phyloP scores from a whole-genome alignment of 1,140 invertebrate genomes.

The Aphelinus certus region DNA sequence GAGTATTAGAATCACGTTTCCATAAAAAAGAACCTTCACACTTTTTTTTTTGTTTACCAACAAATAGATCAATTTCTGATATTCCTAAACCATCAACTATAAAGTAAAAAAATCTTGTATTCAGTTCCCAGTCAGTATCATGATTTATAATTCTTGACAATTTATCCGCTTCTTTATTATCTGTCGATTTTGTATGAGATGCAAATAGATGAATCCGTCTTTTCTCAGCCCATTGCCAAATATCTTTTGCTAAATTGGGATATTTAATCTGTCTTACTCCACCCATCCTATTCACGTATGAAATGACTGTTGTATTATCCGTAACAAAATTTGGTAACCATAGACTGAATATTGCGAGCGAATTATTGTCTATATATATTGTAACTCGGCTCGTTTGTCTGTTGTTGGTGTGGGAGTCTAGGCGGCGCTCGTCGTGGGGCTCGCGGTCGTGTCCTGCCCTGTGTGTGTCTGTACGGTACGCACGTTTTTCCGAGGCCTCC shows the following conservation, averaged over 20 bases:
- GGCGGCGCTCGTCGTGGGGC: too few relatives aligned
- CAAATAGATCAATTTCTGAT: constrained; percentile 47
- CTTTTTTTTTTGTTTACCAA: constrained; percentile 42
- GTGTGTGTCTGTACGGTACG: too few relatives aligned
- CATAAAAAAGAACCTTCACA: constrained; percentile 45
- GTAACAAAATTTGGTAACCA: background rate
- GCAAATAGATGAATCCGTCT: constrained; percentile 25
- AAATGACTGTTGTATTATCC: background rate
- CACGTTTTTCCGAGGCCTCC: too few relatives aligned
- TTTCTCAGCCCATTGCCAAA: constrained; percentile 45
- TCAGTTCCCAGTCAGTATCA: constrained; percentile 43
- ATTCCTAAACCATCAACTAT: constrained; percentile 44
- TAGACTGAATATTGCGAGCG: background rate
- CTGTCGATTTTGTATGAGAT: constrained; percentile 38
- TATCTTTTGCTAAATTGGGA: constrained; percentile 21
- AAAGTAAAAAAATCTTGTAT: background rate
- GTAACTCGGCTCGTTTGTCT: too few relatives aligned
- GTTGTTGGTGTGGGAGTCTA: too few relatives aligned
- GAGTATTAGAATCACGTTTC: constrained; percentile 36
- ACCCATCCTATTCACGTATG: constrained; percentile 8
- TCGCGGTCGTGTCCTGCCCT: too few relatives aligned
- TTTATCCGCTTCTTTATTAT: constrained; percentile 46
- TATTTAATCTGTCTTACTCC: constrained; percentile 7
- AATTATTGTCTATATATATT: background rate
- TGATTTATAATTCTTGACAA: constrained; percentile 41